A percentile compares a stretch with the other conserved stretches of the same genome.
phyloP scores from a whole-genome alignment of 1,140 invertebrate genomes.

The Brachionus asplanchnoidis region DNA sequence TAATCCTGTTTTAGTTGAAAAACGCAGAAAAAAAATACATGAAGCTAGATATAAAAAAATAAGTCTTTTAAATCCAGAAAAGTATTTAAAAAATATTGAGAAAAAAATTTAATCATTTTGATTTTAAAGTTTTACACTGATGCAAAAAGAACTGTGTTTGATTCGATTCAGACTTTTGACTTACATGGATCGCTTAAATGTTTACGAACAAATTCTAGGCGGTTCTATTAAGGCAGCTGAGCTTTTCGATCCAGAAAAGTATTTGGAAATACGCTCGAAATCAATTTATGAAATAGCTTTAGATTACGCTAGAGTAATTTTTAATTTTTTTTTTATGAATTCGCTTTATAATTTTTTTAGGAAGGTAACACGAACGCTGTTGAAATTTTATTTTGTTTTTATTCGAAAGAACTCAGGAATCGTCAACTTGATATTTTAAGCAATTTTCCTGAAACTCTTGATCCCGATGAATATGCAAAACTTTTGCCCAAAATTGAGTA shows the following conservation, averaged over 20 bases:
- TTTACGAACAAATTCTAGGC: conserved; percentile 62
- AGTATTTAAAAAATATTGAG: conserved; percentile 20
- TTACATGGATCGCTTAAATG: conserved; percentile 65
- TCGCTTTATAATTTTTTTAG: conserved; percentile 66
- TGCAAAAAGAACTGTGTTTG: conserved; percentile 63
- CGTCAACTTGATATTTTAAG: conserved; percentile 64
- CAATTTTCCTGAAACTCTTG: conserved; percentile 71
- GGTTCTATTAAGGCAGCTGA: conserved; percentile 55
- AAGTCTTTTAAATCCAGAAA: conserved; percentile 39
- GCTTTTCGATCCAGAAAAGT: conserved; percentile 61
- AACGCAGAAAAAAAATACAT: conserved; percentile 1
- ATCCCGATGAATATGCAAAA: conserved; percentile 65
- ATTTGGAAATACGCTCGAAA: conserved; percentile 62
- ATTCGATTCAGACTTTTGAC: conserved; percentile 62
- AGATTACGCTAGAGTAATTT: conserved; percentile 62
- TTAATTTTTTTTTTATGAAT: not conserved
- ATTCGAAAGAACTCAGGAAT: conserved; percentile 2
- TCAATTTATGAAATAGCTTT: conserved; percentile 62
- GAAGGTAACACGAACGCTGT: conserved; percentile 66
- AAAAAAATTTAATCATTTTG: conserved; percentile 49
- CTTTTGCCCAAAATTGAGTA: conserved; percentile 53
- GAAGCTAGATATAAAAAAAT: conserved; percentile 26
- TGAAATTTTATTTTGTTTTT: conserved; percentile 50
- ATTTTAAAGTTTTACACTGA: conserved; percentile 56
- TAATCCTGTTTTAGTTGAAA: not conserved